Percentiles rank a stretch among this genome's conserved stretches.
These are phyloP conservation scores for Drosophila santomea DNA, from an alignment of 1,140 invertebrate genomes.

Conservation along the genomic window DNA sequence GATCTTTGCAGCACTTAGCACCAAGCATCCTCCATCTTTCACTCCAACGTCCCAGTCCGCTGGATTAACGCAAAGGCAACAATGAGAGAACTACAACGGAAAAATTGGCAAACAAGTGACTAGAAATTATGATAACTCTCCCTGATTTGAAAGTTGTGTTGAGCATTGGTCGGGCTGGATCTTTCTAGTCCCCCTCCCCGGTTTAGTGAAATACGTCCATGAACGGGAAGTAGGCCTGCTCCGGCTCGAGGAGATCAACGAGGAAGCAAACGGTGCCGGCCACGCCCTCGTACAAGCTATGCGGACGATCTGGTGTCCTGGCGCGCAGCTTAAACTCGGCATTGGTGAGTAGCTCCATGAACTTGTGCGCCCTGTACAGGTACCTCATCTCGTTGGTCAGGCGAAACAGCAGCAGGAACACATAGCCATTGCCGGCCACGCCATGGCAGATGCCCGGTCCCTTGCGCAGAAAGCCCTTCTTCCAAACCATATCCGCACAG, in stretches of 20 bases:
- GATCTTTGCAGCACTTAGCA: not conserved
- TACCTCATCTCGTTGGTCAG: slow-evolving; percentile 90
- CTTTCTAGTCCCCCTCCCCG: too few species aligned
- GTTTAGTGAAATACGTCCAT: slow-evolving; percentile 89
- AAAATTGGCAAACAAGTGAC: slow-evolving; percentile 43
- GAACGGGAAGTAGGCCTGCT: slow-evolving; percentile 93
- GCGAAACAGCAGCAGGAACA: slow-evolving; percentile 92
- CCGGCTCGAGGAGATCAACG: slow-evolving; percentile 90
- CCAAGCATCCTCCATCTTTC: not conserved
- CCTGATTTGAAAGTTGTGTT: slow-evolving; percentile 44
- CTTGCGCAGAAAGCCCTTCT: slow-evolving; percentile 91
- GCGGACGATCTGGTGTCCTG: slow-evolving; percentile 92
- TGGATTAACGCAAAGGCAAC: slow-evolving; percentile 37
- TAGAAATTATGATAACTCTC: slow-evolving; percentile 56
- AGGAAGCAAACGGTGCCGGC: slow-evolving; percentile 94
- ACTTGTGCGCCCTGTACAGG: slow-evolving; percentile 90
- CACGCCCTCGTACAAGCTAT: slow-evolving; percentile 93
- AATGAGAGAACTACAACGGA: slow-evolving; percentile 34
- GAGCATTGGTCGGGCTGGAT: slow-evolving; percentile 3
- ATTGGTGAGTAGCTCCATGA: slow-evolving; percentile 91
- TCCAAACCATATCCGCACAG: slow-evolving; percentile 92
- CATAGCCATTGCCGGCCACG: slow-evolving; percentile 93
- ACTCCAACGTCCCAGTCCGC: slow-evolving; percentile 4
- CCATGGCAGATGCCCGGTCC: slow-evolving; percentile 95
- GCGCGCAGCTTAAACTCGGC: slow-evolving; percentile 89